Percentiles rank a stretch among this genome's conserved stretches.
Evolutionary conservation across 2,113 vertebrate species (phyloP).

Genomic region (Pongo abelii): DNA sequence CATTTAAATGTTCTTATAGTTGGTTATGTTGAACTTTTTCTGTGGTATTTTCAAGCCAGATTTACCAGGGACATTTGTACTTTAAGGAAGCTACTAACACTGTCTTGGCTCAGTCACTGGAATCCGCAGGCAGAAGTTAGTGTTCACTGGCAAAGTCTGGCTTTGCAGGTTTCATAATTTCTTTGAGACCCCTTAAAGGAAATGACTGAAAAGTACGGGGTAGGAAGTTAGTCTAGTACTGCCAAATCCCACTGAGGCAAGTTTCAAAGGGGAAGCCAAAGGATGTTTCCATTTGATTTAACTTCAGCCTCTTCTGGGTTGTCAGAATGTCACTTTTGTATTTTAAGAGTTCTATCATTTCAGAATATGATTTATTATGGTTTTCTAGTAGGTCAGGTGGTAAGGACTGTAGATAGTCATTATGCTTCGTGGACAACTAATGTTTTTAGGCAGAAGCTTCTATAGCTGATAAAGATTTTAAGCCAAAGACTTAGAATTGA

Average conservation of each 20-base stretch:
- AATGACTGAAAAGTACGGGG: constrained; percentile 63
- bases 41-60: constrained; percentile 52
- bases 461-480: constrained; percentile 53
- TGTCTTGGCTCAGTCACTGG: background rate
- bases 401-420: background rate
- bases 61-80: constrained; percentile 52
- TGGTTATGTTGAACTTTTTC: constrained; percentile 54
- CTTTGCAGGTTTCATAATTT: background rate
- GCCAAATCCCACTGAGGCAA: background rate
- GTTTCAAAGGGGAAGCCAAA: constrained; percentile 58
- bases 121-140: constrained; percentile 63
- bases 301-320: constrained; percentile 69
- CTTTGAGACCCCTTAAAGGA: constrained; percentile 67
- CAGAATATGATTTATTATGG: background rate
- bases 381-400: background rate
- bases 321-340: constrained; percentile 29
- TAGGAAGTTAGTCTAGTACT: constrained; percentile 48
- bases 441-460: constrained; percentile 46
- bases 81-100: constrained; percentile 49
- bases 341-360: constrained; percentile 28
- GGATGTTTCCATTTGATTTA: constrained; percentile 69
- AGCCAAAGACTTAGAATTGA: constrained; percentile 32
- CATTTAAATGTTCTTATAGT: constrained; percentile 16
- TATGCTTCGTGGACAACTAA: background rate
- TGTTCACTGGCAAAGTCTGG: constrained; percentile 46